Evolutionary conservation across 2,113 vertebrate species (phyloP), one percentile per base, ranked within the genome.

Genomic region (Porphyrio hochstetteri): DNA sequence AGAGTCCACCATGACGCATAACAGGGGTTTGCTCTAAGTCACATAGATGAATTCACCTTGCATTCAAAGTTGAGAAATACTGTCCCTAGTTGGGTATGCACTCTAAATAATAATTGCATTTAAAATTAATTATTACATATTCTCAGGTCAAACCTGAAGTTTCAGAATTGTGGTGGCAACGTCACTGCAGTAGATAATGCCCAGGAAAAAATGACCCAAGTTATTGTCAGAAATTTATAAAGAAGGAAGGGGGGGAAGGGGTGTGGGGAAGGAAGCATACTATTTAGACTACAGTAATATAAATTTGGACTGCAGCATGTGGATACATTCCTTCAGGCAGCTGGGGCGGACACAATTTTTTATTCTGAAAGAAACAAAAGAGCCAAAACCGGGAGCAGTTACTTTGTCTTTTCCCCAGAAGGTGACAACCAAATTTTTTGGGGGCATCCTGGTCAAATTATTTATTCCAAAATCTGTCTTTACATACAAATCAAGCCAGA

Each of bases 291-390:
- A 53, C 11, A 74, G 1, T 69, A 90, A 80, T 74, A 86, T 29
- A 67, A 92, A 83, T 86, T 88, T 93, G 86, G 76, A 78, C 56
- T 42, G 64, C 11, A 59, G 17, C 0, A 0, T 92, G 80, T 86
- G 42, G 64, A 50, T 95, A 35, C 64, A 67, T 92, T 95, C 82
- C 68, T 94, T 81, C 40, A 84, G 56, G 59, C 82, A 93, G 42
- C 88, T 94, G 68, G 55, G 35, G 50, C 6, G 15, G 86, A 88
- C 68, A 81, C 15, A 48, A 1, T 69, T 86, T 83, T 90, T 74
- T 90, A 36, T 92, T 92, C 46, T 71, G 56, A 68, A 82, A 68
- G 33, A 71, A 33, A 21, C 59, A 60, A 11, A 23, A 38, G 28
- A 72, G 90, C 79, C 75, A 83, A 80, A 90, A 88, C n/a, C 59